phyloP scores from a whole-genome alignment of 2,888 invertebrate species.

The Epistrophe eligans region DNA sequence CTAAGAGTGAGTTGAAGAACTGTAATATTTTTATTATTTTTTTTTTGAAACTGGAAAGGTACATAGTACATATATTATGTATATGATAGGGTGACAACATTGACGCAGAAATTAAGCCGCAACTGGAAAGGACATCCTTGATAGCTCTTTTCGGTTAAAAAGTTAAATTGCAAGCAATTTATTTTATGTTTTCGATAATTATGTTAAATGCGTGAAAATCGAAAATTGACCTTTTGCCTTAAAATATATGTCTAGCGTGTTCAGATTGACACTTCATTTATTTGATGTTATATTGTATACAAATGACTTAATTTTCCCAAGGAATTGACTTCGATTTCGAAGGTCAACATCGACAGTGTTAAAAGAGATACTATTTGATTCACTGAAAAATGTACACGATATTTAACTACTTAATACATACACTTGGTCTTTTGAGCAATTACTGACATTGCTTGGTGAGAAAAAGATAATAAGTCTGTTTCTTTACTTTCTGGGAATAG shows the following conservation, averaged over 20 bases:
- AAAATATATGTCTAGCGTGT: not conserved
- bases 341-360: too few relatives aligned
- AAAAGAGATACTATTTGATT: too few relatives aligned
- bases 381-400: too few relatives aligned
- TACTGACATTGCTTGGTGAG: too few relatives aligned
- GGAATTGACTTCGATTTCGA: too few relatives aligned
- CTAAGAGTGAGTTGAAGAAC: conserved; percentile 1
- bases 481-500: too few relatives aligned
- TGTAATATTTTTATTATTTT: conserved; percentile 1
- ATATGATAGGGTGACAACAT: conserved; percentile 8
- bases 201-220: conserved; percentile 7
- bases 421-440: too few relatives aligned
- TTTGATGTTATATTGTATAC: not conserved
- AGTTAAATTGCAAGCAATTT: conserved; percentile 10
- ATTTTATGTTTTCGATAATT: not conserved
- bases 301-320: not conserved
- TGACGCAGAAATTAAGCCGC: conserved; percentile 43
- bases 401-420: too few relatives aligned
- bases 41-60: not conserved
- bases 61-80: too few relatives aligned
- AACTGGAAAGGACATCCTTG: not conserved
- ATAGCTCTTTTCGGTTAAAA: not conserved
- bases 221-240: not conserved
- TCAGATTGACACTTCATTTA: conserved; percentile 16
- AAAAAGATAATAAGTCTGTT: too few relatives aligned